Conservation (phyloP, 2,888 invertebrate genomes). For the Drosophila mulleri region DNA sequence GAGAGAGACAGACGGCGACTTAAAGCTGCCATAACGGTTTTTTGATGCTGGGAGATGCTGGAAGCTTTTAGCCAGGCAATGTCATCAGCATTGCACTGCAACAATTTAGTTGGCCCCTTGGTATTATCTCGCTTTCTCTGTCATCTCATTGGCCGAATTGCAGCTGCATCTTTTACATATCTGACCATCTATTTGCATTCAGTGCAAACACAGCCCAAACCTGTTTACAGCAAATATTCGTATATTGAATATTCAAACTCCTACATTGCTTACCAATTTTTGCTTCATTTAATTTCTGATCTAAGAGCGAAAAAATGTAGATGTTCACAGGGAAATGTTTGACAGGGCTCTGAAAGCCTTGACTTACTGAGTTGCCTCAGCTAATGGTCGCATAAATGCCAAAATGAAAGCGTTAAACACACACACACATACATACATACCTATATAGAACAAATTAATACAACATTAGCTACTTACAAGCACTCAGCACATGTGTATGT, state of each 20-base stretch:
- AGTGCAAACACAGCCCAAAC: not conserved
- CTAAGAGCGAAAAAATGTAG: not conserved
- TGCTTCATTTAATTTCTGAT: not conserved
- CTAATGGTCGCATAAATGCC: not conserved
- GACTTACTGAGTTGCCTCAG: not conserved
- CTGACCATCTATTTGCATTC: not conserved
- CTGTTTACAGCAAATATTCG: not conserved
- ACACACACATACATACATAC: not conserved
- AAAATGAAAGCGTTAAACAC: constrained; percentile 1
- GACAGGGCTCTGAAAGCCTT: not conserved
- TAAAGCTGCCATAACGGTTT: not conserved
- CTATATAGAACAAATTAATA: constrained; percentile 1
- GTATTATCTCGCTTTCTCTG: too few species aligned
- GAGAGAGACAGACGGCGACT: not conserved
- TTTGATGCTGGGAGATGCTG: too few species aligned
- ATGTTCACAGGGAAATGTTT: not conserved
- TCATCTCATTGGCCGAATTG: not conserved
- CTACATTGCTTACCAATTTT: too few species aligned
- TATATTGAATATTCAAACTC: not conserved
- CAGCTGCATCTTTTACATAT: not conserved
- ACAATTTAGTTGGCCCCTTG: not conserved
- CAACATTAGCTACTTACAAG: constrained; percentile 13
- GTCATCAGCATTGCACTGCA: not conserved
- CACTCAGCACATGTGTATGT: not conserved
- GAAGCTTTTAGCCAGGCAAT: too few species aligned